Percentiles rank a stretch among this genome's conserved stretches.
These are phyloP conservation scores for Uromys caudimaculatus DNA, from an alignment of 2,797 vertebrate genomes.

Conservation along the genomic window DNA sequence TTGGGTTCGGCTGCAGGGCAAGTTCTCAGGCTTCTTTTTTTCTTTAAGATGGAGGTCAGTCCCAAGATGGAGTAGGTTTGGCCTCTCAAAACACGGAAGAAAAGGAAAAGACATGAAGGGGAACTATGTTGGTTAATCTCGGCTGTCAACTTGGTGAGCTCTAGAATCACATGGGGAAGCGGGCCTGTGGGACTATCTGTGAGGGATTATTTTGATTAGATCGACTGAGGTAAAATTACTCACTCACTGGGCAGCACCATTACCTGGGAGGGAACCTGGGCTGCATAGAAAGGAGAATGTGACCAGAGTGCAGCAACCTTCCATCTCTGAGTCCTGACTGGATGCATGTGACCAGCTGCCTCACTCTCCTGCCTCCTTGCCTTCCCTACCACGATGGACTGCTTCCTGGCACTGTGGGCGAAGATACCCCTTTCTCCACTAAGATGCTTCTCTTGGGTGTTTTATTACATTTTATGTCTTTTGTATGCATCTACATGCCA, in stretches of 20 bases:
- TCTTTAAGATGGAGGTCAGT: not conserved
- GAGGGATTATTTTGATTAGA: not conserved
- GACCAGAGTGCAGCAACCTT: not conserved
- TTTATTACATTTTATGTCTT: not conserved
- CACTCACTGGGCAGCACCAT: not conserved
- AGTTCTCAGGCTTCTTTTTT: not conserved
- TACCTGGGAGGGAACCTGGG: not conserved
- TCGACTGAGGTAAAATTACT: not conserved
- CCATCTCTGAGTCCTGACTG: not conserved
- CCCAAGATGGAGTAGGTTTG: not conserved
- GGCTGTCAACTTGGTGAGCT: not conserved
- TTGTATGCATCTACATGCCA: not conserved
- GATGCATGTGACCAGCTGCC: not conserved
- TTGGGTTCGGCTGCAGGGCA: not conserved
- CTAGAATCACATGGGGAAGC: not conserved
- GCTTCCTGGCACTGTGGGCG: not conserved
- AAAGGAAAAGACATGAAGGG: not conserved
- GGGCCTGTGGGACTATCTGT: not conserved
- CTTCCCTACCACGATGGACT: not conserved
- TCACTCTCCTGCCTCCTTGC: not conserved
- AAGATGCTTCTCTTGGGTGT: not conserved
- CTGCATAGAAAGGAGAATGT: not conserved
- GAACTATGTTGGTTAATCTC: not conserved
- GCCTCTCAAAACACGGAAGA: not conserved
- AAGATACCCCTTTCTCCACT: not conserved